These are phyloP conservation scores for Lutjanus argentimaculatus DNA, from an alignment of 2,797 vertebrate species.

Conservation along the genomic window DNA sequence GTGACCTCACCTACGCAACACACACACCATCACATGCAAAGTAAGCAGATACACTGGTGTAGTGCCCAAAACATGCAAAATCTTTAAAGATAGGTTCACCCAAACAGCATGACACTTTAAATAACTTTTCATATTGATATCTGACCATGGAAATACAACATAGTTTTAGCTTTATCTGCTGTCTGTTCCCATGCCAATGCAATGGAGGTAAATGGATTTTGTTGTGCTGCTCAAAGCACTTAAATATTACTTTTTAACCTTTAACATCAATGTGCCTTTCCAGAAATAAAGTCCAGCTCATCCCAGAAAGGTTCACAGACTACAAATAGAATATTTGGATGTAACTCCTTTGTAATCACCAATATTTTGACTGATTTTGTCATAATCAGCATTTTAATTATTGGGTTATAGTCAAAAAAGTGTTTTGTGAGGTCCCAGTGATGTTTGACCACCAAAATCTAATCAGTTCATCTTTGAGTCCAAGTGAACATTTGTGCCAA, in stretches of 20 bases:
- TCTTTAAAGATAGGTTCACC: background rate
- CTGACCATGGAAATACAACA: background rate
- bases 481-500: no score
- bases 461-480: no score
- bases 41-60: slow-evolving; percentile 30
- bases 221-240: background rate
- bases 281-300: slow-evolving; percentile 1
- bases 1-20: slow-evolving; percentile 70
- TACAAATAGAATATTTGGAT: no score
- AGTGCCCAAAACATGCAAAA: slow-evolving; percentile 58
- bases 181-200: background rate
- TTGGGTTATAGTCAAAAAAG: no score
- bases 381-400: no score
- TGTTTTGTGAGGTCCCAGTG: no score
- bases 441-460: no score
- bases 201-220: background rate
- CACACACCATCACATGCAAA: slow-evolving; percentile 51
- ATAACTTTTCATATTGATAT: background rate
- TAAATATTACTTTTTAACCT: background rate
- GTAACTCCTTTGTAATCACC: no score
- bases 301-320: background rate
- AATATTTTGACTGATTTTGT: no score
- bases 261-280: background rate
- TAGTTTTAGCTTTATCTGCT: slow-evolving; percentile 2
- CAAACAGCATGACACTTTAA: background rate